A percentile compares a stretch with the other conserved stretches of the same genome.
phyloP scores from a whole-genome alignment of 2,797 vertebrate species.

The Scolopax rusticola region DNA sequence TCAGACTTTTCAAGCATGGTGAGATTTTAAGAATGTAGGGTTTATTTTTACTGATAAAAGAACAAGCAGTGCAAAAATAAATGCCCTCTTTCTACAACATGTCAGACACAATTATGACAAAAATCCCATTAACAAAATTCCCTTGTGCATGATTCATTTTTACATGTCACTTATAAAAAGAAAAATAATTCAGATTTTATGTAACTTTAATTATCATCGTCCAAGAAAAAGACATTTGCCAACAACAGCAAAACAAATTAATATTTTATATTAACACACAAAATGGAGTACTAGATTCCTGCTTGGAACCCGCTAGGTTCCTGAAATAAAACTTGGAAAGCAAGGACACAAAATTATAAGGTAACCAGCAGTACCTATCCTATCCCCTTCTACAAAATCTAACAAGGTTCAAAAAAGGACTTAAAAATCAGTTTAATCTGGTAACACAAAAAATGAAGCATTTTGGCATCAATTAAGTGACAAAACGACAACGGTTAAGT shows the following conservation, averaged over 20 bases:
- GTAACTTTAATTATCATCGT: constrained; percentile 25
- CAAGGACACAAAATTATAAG: neutral
- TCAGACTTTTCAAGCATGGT: neutral
- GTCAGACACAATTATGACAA: neutral
- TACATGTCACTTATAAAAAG: neutral
- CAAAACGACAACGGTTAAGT: neutral
- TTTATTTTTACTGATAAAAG: constrained; percentile 26
- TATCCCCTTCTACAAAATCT: neutral
- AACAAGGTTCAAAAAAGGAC: neutral
- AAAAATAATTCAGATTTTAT: constrained; percentile 18
- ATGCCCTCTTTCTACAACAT: neutral
- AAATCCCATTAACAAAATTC: constrained; percentile 42
- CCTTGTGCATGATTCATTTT: constrained; percentile 19
- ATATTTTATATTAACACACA: neutral
- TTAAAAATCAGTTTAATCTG: neutral
- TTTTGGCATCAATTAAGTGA: neutral
- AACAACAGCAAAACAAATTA: constrained; percentile 32
- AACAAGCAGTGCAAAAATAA: constrained; percentile 33
- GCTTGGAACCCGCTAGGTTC: neutral
- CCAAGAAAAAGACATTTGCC: constrained; percentile 27
- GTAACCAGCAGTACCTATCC: neutral
- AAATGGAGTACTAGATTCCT: neutral
- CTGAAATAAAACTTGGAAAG: neutral
- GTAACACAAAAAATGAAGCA: neutral
- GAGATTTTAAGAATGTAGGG: neutral